Evolutionary conservation across 1,140 invertebrate genomes (phyloP), one percentile per base, ranked within the genome.

Genomic region (Megalopta genalis): DNA sequence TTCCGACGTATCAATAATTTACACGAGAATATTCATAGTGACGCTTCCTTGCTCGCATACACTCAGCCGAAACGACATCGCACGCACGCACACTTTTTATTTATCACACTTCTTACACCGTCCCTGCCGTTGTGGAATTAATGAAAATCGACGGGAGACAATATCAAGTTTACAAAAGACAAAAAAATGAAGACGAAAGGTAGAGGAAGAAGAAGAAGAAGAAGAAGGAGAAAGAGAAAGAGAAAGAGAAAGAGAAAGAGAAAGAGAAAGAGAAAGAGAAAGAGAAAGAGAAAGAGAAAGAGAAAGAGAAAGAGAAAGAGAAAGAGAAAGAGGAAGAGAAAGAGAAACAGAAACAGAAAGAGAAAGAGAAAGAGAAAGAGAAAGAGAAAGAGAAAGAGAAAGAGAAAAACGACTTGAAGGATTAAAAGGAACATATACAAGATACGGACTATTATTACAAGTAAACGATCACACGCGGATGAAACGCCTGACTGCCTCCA

Each of bases 401-500:
- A 74, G 67, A 76, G 66, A 65, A 78, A 66, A 72, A 83, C 52
- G 67, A 80, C 62, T 84, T 78, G 62, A 65, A 84, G 39, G 57
- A 73, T 77, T 63, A 82, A 85, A 78, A 88, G 86, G 86, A 87
- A 88, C 86, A 88, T 82, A 46, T 81, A 80, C 42, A 77, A 76
- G 54, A 86, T 77, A 86, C 82, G 59, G 54, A 77, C 79, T 85
- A 81, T 68, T 27, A 74, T 76, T 77, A 82, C 77, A 87, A 88
- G 81, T 86, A 86, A n/a, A 87, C 77, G 68, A 84, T 85, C 83
- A 80, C 83, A 67, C 78, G 54, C 57, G 62, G 52, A 81, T 64
- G 42, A 75, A n/a, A 77, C 80, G 74, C 59, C 62, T 65, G 65
- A 69, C 21, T 71, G 42, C 49, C 65, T 69, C 62, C 77, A 57